Evolutionary conservation across 2,888 invertebrate species (phyloP).

Genomic region (Ornithoptera alexandrae): DNA sequence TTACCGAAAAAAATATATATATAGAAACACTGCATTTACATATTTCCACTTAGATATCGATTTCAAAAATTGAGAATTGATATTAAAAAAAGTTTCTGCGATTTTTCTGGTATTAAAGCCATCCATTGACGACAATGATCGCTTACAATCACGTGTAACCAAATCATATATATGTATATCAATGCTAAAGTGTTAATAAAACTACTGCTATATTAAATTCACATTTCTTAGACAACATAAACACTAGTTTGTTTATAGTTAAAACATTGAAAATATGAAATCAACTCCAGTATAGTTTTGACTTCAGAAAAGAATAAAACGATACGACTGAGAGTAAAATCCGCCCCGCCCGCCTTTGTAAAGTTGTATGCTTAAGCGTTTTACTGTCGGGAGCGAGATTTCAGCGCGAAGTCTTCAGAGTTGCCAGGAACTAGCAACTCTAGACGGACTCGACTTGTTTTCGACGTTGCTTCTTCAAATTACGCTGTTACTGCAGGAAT

Average conservation of each 20-base stretch:
- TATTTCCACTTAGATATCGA: no score
- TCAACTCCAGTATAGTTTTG: slow-evolving; percentile 14
- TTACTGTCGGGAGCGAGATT: slow-evolving; percentile 26
- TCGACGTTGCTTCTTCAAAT: slow-evolving; percentile 22
- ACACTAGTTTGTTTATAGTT: background rate
- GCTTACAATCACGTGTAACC: no score
- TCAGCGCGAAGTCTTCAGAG: slow-evolving; percentile 19
- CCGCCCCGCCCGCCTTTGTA: slow-evolving; percentile 26
- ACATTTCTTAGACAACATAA: no score
- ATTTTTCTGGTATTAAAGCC: no score
- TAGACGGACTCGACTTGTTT: slow-evolving; percentile 28
- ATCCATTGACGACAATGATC: no score
- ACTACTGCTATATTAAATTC: no score
- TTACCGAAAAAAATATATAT: no score
- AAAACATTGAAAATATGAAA: slow-evolving; percentile 8
- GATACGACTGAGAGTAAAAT: slow-evolving; percentile 11
- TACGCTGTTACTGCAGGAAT: slow-evolving; percentile 10
- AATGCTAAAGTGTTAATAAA: no score
- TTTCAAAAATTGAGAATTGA: no score
- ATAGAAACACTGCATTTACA: no score
- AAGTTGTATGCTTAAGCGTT: slow-evolving; percentile 29
- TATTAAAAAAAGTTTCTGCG: no score
- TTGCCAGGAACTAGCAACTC: slow-evolving; percentile 17
- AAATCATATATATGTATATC: no score
- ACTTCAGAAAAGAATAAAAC: slow-evolving; percentile 22